Percentiles rank a stretch among this genome's conserved stretches.
These are phyloP conservation scores for Scaptomyza graminum DNA, from an alignment of 1,140 invertebrate species.

Conservation along the genomic window DNA sequence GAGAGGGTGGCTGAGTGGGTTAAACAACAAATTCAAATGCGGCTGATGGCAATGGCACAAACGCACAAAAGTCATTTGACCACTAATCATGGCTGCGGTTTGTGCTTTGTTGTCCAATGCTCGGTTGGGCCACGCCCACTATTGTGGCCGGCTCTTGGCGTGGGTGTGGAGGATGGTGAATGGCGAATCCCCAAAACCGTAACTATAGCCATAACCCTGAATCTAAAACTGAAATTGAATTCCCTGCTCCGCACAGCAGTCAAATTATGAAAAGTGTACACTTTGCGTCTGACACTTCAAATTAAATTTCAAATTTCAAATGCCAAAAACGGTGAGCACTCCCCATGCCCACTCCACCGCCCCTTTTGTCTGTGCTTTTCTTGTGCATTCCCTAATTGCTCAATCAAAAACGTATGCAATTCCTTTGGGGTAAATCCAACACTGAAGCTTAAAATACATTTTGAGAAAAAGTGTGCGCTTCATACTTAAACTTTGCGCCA, in stretches of 20 bases:
- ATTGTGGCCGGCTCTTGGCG: not conserved
- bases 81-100: constrained; percentile 74
- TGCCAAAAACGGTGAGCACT: constrained; percentile 9
- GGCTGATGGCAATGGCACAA: constrained; percentile 1
- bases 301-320: constrained; percentile 72
- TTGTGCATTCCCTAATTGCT: constrained; percentile 69
- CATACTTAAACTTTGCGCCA: constrained; percentile 60
- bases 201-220: constrained; percentile 10
- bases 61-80: constrained; percentile 69
- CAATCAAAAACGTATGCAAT: constrained; percentile 80
- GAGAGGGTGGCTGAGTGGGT: not conserved
- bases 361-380: not conserved
- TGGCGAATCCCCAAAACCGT: not conserved
- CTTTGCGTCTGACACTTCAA: constrained; percentile 73
- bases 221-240: constrained; percentile 42
- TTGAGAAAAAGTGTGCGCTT: constrained; percentile 53
- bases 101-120: constrained; percentile 37
- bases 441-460: constrained; percentile 64
- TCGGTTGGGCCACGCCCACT: constrained; percentile 20
- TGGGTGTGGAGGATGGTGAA: too few relatives aligned
- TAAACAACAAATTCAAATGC: constrained; percentile 13
- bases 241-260: constrained; percentile 56
- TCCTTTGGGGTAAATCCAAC: constrained; percentile 66
- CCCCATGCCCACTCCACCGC: not conserved
- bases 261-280: constrained; percentile 78